Base-by-base conservation (phyloP, 2,113 vertebrate genomes). In the Podiceps cristatus region DNA sequence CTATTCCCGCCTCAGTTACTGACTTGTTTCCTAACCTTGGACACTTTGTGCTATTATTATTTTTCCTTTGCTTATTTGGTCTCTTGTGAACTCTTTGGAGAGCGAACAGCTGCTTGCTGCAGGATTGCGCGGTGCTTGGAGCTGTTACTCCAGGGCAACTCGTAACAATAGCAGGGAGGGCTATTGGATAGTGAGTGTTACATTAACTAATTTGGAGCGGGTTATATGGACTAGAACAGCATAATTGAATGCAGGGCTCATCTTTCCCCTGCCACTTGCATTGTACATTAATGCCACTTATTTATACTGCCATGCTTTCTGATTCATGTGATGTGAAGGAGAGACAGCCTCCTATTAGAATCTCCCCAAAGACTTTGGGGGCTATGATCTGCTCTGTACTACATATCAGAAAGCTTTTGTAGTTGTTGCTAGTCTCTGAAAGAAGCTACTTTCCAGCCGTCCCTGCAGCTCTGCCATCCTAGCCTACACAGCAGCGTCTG, bases 211-310 rank as follows among this genome's bases (percentile, higher is more conserved):
- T 95, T 88, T 94, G 64, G 64, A 91, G 76, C 3, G 56, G 83
- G 81, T 96, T 95, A 81, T 91, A 97, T 82, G 93, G 84, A 89
- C 91, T 85, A 64, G 97, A 96, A 91, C 80, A 60, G 58, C 13
- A 68, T 53, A 94, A 94, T 27, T 79, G 69, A 82, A 85, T 29
- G 58, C 56, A 56, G 62, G 45, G 49, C 74, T 85, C 62, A 66
- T 92, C 58, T 80, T 89, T n/a, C 62, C 49, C 69, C 35, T 42
- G n/a, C 33, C 13, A 24, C 62, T 91, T 89, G 77, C 49, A 58
- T 19, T 44, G 44, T 18, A 13, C 10, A 5, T 85, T 89, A 89
- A 66, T 22, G 75, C 64, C 5, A 9, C 77, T 91, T 86, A 83
- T 59, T 92, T 95, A 67, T 45, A 75, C 5, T n/a, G 60, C 64